Conservation (phyloP, 2,113 vertebrate species). For the Leiothrix lutea region DNA sequence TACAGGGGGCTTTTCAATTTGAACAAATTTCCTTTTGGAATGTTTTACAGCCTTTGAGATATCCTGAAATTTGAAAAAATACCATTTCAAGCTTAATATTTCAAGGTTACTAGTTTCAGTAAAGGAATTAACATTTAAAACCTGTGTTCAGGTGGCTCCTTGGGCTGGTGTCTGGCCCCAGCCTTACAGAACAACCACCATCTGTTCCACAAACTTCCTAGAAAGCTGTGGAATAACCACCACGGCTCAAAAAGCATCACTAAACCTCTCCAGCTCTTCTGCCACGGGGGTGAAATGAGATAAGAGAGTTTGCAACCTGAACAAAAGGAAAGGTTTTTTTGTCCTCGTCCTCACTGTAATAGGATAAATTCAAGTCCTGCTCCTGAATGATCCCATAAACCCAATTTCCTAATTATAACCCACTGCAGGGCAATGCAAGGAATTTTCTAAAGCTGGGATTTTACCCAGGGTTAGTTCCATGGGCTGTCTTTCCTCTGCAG, state of each 20-base stretch:
- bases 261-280: neutral
- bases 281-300: fast-evolving
- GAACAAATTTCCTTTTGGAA: slow-evolving; percentile 77
- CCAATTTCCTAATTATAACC: neutral
- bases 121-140: neutral
- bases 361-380: neutral
- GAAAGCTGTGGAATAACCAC: neutral
- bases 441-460: neutral
- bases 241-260: fast-evolving
- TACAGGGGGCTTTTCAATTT: slow-evolving; percentile 81
- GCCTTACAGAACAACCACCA: neutral
- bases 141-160: fast-evolving
- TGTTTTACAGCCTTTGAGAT: slow-evolving; percentile 72
- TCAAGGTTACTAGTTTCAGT: neutral
- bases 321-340: neutral
- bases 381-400: slow-evolving; percentile 11
- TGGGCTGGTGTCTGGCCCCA: neutral
- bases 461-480: neutral
- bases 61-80: slow-evolving; percentile 71
- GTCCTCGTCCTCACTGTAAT: neutral
- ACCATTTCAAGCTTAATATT: neutral
- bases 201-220: neutral
- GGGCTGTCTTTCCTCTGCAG: neutral
- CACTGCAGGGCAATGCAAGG: neutral
- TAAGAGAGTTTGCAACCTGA: neutral